Evolutionary conservation across 2,113 vertebrate genomes (phyloP).

Genomic region (Eptesicus fuscus): DNA sequence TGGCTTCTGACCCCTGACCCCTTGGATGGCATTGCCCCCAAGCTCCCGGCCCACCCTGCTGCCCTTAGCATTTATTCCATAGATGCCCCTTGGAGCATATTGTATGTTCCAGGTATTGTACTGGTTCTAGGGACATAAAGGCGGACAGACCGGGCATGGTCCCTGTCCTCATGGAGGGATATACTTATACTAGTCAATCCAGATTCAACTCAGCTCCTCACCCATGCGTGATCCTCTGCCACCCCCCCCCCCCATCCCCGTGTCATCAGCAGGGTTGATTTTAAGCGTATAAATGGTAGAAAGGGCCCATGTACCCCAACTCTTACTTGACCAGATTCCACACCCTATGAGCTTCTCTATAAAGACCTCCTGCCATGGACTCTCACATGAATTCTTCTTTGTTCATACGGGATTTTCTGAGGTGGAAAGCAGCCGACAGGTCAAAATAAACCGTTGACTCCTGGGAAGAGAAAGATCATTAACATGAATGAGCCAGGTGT

Average conservation of each 20-base stretch:
- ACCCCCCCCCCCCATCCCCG: background rate
- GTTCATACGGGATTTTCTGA: background rate
- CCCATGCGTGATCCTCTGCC: background rate
- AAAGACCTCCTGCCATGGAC: background rate
- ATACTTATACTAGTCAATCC: background rate
- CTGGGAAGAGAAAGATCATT: background rate
- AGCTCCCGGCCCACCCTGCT: background rate
- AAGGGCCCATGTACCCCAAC: background rate
- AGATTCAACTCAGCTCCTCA: background rate
- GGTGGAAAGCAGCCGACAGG: background rate
- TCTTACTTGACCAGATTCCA: background rate
- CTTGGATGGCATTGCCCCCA: background rate
- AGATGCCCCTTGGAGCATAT: background rate
- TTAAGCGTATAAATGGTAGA: background rate
- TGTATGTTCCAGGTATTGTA: background rate
- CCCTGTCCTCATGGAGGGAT: background rate
- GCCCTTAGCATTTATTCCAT: background rate
- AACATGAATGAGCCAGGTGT: background rate
- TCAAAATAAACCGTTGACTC: background rate
- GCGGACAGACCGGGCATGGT: background rate
- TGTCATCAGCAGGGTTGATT: background rate
- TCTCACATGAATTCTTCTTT: background rate
- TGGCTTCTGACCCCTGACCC: background rate
- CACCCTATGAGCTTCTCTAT: background rate
- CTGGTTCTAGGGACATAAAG: background rate